phyloP scores from a whole-genome alignment of 2,797 vertebrate species.

The Lophius americanus region DNA sequence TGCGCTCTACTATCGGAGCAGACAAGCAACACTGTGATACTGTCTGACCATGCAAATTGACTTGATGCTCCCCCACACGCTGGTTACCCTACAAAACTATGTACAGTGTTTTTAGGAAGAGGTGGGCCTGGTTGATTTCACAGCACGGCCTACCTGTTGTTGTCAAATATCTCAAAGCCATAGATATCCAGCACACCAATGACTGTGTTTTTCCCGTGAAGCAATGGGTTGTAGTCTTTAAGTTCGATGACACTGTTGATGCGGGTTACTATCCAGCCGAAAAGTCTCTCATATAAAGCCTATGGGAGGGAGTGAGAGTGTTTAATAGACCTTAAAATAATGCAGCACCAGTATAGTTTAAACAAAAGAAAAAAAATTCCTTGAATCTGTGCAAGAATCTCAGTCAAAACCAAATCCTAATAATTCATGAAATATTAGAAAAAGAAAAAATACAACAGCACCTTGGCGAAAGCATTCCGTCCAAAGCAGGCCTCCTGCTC shows the following conservation, averaged over 20 bases:
- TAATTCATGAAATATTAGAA: not conserved
- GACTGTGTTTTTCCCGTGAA: constrained; percentile 92
- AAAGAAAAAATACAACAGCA: constrained; percentile 38
- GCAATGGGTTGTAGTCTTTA: constrained; percentile 84
- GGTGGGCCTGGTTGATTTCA: not conserved
- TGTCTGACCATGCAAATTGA: too few relatives aligned
- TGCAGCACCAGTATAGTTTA: too few relatives aligned
- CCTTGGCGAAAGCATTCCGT: constrained; percentile 91
- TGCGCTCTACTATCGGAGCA: too few relatives aligned
- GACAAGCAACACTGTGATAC: too few relatives aligned
- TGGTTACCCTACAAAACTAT: too few relatives aligned
- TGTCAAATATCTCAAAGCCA: constrained; percentile 94
- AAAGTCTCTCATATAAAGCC: constrained; percentile 92
- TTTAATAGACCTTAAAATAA: too few relatives aligned
- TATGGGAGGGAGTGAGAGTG: constrained; percentile 38
- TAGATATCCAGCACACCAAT: constrained; percentile 95
- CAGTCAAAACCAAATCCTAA: not conserved
- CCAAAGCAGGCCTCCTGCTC: constrained; percentile 86
- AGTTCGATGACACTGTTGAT: constrained; percentile 89
- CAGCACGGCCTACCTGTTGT: constrained; percentile 81
- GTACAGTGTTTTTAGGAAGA: too few relatives aligned
- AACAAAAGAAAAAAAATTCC: too few relatives aligned
- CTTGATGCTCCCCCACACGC: too few relatives aligned
- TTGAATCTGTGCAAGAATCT: too few relatives aligned
- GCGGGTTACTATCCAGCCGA: constrained; percentile 90